Conservation (phyloP, 2,113 vertebrate genomes). For the Archocentrus centrarchus region DNA sequence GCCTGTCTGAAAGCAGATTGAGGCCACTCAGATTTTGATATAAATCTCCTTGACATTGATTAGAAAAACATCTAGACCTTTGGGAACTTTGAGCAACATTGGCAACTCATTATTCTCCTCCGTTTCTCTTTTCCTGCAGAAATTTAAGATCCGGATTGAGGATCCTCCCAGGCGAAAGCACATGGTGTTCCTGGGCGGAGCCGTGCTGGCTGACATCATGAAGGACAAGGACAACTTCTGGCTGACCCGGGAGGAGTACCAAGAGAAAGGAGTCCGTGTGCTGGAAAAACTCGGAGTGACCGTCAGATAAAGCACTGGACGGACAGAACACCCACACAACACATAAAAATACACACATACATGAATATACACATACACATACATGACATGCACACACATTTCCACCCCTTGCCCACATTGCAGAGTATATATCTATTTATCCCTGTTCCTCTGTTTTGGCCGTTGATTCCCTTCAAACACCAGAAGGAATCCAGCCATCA, state of each 20-base stretch:
- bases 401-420: conserved; percentile 67
- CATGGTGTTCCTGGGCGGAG: conserved; percentile 98
- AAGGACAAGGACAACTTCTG: conserved; percentile 99
- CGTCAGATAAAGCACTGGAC: conserved; percentile 90
- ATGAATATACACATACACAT: conserved; percentile 38
- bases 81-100: neutral
- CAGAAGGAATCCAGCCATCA: conserved; percentile 41
- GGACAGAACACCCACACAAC: conserved; percentile 66
- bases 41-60: neutral
- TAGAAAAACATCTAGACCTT: conserved; percentile 2
- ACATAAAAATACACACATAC: conserved; percentile 55
- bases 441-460: conserved; percentile 60
- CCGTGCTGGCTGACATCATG: conserved; percentile 98
- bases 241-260: conserved; percentile 97
- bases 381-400: conserved; percentile 44
- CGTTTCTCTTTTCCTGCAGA: conserved; percentile 77
- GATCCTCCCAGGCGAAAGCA: conserved; percentile 97
- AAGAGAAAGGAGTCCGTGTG: conserved; percentile 96
- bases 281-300: conserved; percentile 98
- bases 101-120: neutral
- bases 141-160: conserved; percentile 99
- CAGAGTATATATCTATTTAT: conserved; percentile 75
- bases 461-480: conserved; percentile 52
- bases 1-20: neutral
- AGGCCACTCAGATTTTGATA: neutral